A percentile compares a stretch with the other conserved stretches of the same genome.
Evolutionary conservation across 2,797 vertebrate genomes (phyloP).

Genomic region (Danio choprae): DNA sequence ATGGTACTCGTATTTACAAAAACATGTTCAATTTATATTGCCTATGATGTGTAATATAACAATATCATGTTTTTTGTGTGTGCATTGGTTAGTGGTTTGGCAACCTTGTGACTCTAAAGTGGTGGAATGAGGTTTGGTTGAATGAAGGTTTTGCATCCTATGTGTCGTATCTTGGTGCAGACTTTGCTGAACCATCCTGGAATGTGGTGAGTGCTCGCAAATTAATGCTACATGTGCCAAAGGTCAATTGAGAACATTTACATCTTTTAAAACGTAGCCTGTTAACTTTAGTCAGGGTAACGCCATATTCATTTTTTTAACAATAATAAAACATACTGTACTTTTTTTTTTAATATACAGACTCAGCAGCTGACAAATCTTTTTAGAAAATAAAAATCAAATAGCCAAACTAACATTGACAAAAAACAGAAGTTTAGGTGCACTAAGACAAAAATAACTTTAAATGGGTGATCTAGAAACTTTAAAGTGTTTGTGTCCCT

Average conservation of each 20-base stretch:
- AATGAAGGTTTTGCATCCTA: constrained; percentile 96
- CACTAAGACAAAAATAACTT: too few relatives aligned
- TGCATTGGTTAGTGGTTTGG: constrained; percentile 87
- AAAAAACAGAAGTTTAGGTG: too few relatives aligned
- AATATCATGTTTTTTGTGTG: neutral
- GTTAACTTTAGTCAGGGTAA: too few relatives aligned
- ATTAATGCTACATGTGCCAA: neutral
- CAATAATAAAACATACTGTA: too few relatives aligned
- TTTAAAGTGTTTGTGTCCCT: too few relatives aligned
- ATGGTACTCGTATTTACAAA: constrained; percentile 78
- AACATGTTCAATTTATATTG: neutral
- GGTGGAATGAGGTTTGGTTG: constrained; percentile 97
- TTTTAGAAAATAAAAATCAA: too few relatives aligned
- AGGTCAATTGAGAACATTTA: neutral
- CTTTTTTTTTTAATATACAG: too few relatives aligned
- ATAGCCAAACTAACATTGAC: too few relatives aligned
- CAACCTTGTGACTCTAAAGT: constrained; percentile 90
- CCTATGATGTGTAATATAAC: neutral
- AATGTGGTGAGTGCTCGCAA: constrained; percentile 35
- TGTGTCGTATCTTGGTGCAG: constrained; percentile 87
- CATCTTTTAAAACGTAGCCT: too few relatives aligned
- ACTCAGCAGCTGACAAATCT: too few relatives aligned
- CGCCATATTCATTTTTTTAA: too few relatives aligned
- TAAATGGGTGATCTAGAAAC: too few relatives aligned
- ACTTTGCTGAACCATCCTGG: constrained; percentile 70